phyloP scores from a whole-genome alignment of 2,113 vertebrate species.

The Oreochromis niloticus region DNA sequence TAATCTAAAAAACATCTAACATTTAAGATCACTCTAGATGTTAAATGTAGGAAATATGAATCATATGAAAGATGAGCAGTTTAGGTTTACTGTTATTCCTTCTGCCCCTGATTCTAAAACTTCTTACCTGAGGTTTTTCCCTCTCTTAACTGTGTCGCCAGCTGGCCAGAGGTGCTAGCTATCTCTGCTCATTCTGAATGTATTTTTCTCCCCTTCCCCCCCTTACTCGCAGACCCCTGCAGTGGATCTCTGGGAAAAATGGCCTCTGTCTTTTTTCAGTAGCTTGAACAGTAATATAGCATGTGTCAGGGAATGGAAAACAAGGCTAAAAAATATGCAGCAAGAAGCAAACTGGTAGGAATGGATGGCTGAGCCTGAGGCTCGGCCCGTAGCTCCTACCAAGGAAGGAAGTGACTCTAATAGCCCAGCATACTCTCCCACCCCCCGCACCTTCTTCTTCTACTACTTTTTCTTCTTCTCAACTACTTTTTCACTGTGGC shows the following conservation, averaged over 20 bases:
- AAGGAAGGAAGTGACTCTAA: slow-evolving; percentile 72
- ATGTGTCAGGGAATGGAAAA: slow-evolving; percentile 72
- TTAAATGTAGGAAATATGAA: not conserved
- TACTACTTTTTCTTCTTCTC: slow-evolving; percentile 6
- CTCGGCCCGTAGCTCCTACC: slow-evolving; percentile 44
- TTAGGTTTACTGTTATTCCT: not conserved
- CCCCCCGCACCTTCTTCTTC: not conserved
- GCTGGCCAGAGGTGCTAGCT: slow-evolving; percentile 55
- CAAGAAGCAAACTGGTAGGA: slow-evolving; percentile 69
- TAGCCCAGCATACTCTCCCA: slow-evolving; percentile 36
- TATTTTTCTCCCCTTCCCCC: slow-evolving; percentile 15
- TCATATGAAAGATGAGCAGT: not conserved
- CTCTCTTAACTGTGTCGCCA: slow-evolving; percentile 45
- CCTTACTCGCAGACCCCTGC: slow-evolving; percentile 47
- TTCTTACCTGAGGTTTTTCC: slow-evolving; percentile 33
- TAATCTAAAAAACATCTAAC: not conserved
- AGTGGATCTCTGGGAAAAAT: slow-evolving; percentile 67
- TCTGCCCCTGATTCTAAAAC: slow-evolving; percentile 2
- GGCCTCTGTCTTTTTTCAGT: slow-evolving; percentile 61
- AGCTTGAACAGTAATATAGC: slow-evolving; percentile 73
- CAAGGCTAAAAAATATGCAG: slow-evolving; percentile 74
- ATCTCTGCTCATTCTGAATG: slow-evolving; percentile 56
- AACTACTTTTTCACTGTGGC: slow-evolving; percentile 34
- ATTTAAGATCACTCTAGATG: not conserved
- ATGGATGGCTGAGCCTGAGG: slow-evolving; percentile 69